Percentiles rank a stretch among this genome's conserved stretches.
Conservation (phyloP, 2,113 vertebrate species). For the Pomatostomus ruficeps region DNA sequence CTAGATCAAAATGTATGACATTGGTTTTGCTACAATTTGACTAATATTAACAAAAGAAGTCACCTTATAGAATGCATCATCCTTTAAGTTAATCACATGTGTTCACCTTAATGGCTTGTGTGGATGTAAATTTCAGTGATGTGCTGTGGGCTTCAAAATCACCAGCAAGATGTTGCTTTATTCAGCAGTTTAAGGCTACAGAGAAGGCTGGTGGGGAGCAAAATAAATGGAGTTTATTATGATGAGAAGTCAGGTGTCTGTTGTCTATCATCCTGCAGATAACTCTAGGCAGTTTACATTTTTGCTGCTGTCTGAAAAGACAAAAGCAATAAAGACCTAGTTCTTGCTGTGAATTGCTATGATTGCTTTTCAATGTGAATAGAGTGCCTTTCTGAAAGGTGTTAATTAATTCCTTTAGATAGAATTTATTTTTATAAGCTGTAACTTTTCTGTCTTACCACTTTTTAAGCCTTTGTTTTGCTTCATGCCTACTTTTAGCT, state of each 20-base stretch:
- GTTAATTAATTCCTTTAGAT: slow-evolving; percentile 17
- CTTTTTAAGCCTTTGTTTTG: neutral
- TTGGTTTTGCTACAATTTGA: neutral
- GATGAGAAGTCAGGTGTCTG: neutral
- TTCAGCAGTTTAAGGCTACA: neutral
- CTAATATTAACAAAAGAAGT: neutral
- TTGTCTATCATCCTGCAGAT: slow-evolving; percentile 1
- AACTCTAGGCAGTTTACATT: slow-evolving; percentile 12
- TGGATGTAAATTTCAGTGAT: neutral
- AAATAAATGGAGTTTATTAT: neutral
- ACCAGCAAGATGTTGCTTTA: neutral
- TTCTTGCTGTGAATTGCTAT: neutral
- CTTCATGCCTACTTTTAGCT: neutral
- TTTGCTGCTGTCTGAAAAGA: neutral
- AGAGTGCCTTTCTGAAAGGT: neutral
- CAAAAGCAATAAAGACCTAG: slow-evolving; percentile 20
- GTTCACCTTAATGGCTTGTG: neutral
- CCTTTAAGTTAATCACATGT: neutral
- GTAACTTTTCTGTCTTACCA: neutral
- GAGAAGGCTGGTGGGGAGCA: neutral
- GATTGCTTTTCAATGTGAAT: neutral
- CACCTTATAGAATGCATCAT: neutral
- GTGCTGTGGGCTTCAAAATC: neutral
- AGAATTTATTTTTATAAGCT: neutral
- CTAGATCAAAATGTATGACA: neutral